Percentiles rank a stretch among this genome's conserved stretches.
Conservation (phyloP, 1,140 invertebrate species). For the Sinonovacula constricta region DNA sequence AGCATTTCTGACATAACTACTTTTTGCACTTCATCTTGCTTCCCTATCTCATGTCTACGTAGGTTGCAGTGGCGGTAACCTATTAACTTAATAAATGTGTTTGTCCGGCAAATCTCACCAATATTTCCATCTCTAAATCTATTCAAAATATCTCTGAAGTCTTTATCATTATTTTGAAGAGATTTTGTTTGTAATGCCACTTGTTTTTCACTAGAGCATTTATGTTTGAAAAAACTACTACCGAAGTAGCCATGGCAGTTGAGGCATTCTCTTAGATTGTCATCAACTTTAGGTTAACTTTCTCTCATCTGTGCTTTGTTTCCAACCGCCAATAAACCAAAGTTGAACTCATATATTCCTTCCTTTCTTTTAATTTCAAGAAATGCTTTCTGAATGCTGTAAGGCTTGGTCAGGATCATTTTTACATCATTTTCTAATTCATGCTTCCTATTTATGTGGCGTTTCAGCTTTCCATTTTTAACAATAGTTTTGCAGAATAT, state of each 20-base stretch:
- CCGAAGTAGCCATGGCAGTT: neutral
- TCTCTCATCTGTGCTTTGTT: neutral
- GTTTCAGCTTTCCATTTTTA: neutral
- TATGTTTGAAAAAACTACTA: neutral
- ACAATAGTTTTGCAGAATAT: neutral
- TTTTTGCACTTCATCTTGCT: neutral
- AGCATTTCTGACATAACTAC: neutral
- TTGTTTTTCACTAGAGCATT: neutral
- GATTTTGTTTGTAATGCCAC: neutral
- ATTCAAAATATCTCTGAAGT: neutral
- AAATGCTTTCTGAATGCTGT: neutral
- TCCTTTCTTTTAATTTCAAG: neutral
- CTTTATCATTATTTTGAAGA: neutral
- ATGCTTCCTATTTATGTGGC: neutral
- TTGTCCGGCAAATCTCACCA: neutral
- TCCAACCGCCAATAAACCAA: neutral
- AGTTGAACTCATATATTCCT: neutral
- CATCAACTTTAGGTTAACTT: neutral
- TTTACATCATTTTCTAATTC: neutral
- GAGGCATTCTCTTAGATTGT: neutral
- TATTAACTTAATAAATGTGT: neutral
- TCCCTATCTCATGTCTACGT: neutral
- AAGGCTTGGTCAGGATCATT: neutral
- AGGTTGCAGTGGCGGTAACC: neutral
- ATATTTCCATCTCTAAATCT: neutral